Evolutionary conservation across 2,113 vertebrate species (phyloP).

Genomic region (Labeo catla): DNA sequence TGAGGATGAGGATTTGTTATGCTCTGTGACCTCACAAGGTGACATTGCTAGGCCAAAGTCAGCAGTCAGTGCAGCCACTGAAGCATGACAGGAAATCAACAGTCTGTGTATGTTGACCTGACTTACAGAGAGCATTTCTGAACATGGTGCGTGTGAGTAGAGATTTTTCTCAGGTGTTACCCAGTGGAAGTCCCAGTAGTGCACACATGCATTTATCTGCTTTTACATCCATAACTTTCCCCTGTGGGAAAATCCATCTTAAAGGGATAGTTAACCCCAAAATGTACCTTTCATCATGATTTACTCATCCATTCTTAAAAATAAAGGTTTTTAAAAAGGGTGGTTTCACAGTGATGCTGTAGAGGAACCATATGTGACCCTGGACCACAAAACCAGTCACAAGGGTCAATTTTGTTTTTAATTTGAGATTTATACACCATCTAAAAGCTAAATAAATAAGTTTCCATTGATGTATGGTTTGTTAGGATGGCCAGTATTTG

Average conservation of each 20-base stretch:
- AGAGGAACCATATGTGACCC: no score
- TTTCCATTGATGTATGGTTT: no score
- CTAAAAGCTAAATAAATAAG: no score
- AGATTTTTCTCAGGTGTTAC: neutral
- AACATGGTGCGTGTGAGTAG: neutral
- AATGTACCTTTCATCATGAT: neutral
- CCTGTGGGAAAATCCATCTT: neutral
- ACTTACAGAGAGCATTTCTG: neutral
- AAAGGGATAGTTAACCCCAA: neutral
- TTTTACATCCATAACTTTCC: neutral
- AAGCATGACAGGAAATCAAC: constrained; percentile 33
- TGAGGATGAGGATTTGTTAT: constrained; percentile 27
- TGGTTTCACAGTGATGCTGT: no score
- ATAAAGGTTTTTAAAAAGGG: neutral
- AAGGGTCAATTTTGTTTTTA: no score
- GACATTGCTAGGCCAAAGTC: constrained; percentile 33
- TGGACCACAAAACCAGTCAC: no score
- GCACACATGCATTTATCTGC: neutral
- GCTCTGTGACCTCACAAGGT: constrained; percentile 35
- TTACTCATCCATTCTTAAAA: neutral
- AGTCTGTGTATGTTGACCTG: constrained; percentile 2
- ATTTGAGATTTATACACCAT: no score
- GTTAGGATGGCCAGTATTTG: no score
- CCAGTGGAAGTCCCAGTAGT: constrained; percentile 12
- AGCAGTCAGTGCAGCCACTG: constrained; percentile 28